Percentiles rank a stretch among this genome's conserved stretches.
phyloP scores from a whole-genome alignment of 2,797 vertebrate genomes.

The Cichlasoma orientale region DNA sequence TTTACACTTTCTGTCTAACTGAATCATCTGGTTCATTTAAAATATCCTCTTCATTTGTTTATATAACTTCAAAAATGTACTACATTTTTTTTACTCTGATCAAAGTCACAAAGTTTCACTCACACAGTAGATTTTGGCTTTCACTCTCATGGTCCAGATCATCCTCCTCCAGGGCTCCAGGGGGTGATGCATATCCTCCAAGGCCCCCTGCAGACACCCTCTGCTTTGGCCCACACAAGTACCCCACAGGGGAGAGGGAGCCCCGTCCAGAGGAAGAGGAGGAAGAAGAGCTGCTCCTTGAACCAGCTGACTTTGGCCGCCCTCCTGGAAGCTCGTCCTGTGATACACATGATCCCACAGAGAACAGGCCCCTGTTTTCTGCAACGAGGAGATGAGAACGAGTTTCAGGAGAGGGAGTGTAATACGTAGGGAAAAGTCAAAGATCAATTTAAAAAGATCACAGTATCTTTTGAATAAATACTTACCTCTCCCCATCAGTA shows the following conservation, averaged over 20 bases:
- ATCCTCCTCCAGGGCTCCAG: constrained; percentile 75
- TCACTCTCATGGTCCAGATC: constrained; percentile 76
- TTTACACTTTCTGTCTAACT: neutral
- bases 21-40: neutral
- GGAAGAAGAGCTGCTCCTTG: constrained; percentile 78
- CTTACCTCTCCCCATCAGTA: constrained; percentile 77
- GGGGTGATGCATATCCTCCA: constrained; percentile 50
- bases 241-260: constrained; percentile 72
- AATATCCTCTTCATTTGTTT: neutral
- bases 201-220: constrained; percentile 39
- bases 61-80: neutral
- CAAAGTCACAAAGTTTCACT: constrained; percentile 16
- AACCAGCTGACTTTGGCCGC: constrained; percentile 78
- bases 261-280: constrained; percentile 83
- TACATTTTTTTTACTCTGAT: neutral
- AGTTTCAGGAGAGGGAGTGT: neutral
- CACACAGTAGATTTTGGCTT: constrained; percentile 77
- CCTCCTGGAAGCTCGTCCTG: constrained; percentile 45
- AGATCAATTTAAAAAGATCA: neutral
- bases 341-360: constrained; percentile 16
- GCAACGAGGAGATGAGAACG: constrained; percentile 2
- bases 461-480: neutral
- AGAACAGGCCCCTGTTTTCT: constrained; percentile 68
- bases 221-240: constrained; percentile 59
- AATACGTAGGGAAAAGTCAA: neutral